A percentile compares a stretch with the other conserved stretches of the same genome.
These are phyloP conservation scores for Ursus arctos DNA, from an alignment of 2,113 vertebrate species.

Conservation along the genomic window DNA sequence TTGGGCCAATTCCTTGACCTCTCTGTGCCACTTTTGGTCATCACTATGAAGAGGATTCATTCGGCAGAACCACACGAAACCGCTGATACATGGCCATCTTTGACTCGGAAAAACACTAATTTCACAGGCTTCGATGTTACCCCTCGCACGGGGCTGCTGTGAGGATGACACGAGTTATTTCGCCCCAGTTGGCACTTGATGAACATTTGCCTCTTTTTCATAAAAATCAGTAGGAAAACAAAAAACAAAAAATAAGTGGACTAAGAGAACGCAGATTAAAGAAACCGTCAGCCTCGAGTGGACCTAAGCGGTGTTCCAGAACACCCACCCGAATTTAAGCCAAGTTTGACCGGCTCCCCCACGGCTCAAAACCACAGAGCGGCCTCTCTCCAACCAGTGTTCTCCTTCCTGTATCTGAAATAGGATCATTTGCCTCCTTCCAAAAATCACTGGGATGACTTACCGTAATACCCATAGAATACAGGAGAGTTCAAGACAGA, in stretches of 20 bases:
- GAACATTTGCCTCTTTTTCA: background rate
- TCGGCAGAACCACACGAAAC: background rate
- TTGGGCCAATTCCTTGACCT: background rate
- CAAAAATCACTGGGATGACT: background rate
- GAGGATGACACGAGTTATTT: background rate
- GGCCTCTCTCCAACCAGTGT: background rate
- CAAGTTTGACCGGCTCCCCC: background rate
- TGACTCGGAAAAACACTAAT: background rate
- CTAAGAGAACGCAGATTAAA: background rate
- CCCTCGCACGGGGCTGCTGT: background rate
- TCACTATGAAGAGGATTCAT: background rate
- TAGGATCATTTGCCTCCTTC: background rate
- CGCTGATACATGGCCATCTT: conserved; percentile 1
- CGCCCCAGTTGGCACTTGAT: background rate
- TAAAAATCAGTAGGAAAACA: background rate
- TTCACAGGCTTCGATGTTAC: background rate
- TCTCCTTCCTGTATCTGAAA: background rate
- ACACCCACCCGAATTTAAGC: background rate
- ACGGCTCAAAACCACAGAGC: background rate
- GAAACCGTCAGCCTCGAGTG: background rate
- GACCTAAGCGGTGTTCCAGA: background rate
- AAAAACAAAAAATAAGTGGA: background rate
- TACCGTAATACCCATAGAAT: background rate
- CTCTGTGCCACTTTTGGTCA: background rate
- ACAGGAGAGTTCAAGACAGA: background rate